Evolutionary conservation across 2,113 vertebrate genomes (phyloP).

Genomic region (Montifringilla adamsi): DNA sequence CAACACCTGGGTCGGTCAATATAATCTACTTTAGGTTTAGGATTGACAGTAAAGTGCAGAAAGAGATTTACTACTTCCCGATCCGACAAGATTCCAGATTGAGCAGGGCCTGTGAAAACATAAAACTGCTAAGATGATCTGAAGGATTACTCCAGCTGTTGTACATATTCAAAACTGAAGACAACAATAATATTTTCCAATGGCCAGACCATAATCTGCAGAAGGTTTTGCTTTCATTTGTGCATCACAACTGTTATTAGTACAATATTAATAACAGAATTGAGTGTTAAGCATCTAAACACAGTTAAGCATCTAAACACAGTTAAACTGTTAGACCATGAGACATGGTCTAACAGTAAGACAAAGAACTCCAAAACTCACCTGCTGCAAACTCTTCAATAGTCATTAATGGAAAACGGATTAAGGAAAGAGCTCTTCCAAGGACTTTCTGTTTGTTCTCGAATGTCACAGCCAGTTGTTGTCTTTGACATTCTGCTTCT

Average conservation of each 20-base stretch:
- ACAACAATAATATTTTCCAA: neutral
- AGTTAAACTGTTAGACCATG: neutral
- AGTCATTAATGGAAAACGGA: conserved; percentile 94
- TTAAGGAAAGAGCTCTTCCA: conserved; percentile 89
- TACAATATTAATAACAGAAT: neutral
- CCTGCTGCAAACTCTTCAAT: conserved; percentile 94
- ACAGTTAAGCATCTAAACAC: neutral
- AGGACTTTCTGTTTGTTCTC: conserved; percentile 93
- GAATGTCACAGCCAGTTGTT: conserved; percentile 84
- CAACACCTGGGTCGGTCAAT: conserved; percentile 91
- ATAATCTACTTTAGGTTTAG: conserved; percentile 92
- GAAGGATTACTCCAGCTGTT: neutral
- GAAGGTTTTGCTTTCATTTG: neutral
- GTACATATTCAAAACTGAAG: neutral
- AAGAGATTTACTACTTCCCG: conserved; percentile 94
- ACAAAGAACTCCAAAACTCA: conserved; percentile 49
- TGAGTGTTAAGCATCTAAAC: neutral
- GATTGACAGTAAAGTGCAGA: conserved; percentile 95
- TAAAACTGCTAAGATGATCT: neutral
- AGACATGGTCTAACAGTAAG: neutral
- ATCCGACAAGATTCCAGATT: conserved; percentile 92
- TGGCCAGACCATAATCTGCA: neutral
- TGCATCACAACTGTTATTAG: neutral
- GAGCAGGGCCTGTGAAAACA: conserved; percentile 88
- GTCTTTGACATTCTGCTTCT: conserved; percentile 91